These are phyloP conservation scores for Panzeria rudis DNA, from an alignment of 2,888 invertebrate genomes.

Conservation along the genomic window DNA sequence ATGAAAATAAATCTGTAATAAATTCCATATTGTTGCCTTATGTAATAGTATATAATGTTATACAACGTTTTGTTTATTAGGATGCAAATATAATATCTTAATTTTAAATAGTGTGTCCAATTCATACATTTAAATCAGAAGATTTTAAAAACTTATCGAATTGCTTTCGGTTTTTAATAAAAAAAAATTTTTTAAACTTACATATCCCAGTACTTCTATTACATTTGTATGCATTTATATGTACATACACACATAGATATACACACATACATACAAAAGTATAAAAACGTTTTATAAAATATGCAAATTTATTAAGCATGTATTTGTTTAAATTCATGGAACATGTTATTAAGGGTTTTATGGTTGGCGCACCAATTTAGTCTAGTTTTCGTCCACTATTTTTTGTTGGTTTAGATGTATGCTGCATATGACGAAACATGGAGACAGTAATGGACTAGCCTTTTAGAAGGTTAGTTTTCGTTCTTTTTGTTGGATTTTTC, in stretches of 20 bases:
- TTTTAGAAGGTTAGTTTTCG: conserved; percentile 56
- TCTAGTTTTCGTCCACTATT: conserved; percentile 31
- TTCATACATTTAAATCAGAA: too few species aligned
- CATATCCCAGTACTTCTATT: background rate
- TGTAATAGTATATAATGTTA: too few species aligned
- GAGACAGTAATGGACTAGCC: conserved; percentile 42
- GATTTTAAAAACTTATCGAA: background rate
- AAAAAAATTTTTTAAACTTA: background rate
- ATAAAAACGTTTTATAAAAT: background rate
- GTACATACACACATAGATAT: background rate
- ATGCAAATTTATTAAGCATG: conserved; percentile 39
- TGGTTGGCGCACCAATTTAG: conserved; percentile 53
- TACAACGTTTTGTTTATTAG: too few species aligned
- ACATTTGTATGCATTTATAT: background rate
- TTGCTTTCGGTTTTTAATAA: background rate
- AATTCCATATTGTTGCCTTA: too few species aligned
- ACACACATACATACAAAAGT: background rate
- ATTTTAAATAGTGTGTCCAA: too few species aligned
- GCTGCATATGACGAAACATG: conserved; percentile 18
- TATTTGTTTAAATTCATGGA: conserved; percentile 63
- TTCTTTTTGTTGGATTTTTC: conserved; percentile 29
- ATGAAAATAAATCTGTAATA: too few species aligned
- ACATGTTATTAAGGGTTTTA: conserved; percentile 66
- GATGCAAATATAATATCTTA: too few species aligned
- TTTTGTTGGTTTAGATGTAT: background rate